Conservation (phyloP, 2,797 vertebrate species). For the Labroides dimidiatus region DNA sequence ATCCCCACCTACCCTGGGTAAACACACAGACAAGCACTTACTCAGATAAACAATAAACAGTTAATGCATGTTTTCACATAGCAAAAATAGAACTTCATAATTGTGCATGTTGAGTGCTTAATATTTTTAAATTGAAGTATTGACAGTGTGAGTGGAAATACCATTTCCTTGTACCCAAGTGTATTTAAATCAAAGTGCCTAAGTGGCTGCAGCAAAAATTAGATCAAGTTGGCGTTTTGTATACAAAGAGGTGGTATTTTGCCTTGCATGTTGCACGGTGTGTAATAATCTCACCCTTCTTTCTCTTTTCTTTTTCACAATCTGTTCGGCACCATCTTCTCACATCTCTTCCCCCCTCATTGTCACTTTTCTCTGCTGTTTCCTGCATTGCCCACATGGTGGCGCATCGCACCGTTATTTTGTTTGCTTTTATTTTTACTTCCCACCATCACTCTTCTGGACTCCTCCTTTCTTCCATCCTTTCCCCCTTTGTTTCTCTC, state of each 20-base stretch:
- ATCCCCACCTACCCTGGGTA: constrained; percentile 98
- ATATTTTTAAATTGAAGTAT: constrained; percentile 31
- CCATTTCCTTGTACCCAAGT: constrained; percentile 74
- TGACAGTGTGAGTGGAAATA: constrained; percentile 73
- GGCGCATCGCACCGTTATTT: constrained; percentile 70
- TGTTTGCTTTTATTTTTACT: constrained; percentile 36
- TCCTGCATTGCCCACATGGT: constrained; percentile 75
- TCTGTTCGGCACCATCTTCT: constrained; percentile 67
- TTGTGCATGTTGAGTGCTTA: constrained; percentile 73
- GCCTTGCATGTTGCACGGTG: constrained; percentile 85
- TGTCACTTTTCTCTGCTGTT: constrained; percentile 58
- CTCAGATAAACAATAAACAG: neutral
- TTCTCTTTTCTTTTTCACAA: constrained; percentile 72
- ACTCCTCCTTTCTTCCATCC: constrained; percentile 29
- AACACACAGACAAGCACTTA: constrained; percentile 72
- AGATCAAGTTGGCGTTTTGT: constrained; percentile 45
- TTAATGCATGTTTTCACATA: constrained; percentile 52
- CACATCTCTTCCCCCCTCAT: constrained; percentile 41
- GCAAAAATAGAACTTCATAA: constrained; percentile 24
- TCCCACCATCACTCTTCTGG: constrained; percentile 52
- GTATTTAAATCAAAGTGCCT: neutral
- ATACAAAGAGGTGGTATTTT: constrained; percentile 82
- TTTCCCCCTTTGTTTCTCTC: constrained; percentile 56
- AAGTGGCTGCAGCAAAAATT: constrained; percentile 34
- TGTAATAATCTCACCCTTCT: constrained; percentile 81